Percentiles rank a stretch among this genome's conserved stretches.
Evolutionary conservation across 1,140 invertebrate species (phyloP).

Genomic region (Ephestia elutella): DNA sequence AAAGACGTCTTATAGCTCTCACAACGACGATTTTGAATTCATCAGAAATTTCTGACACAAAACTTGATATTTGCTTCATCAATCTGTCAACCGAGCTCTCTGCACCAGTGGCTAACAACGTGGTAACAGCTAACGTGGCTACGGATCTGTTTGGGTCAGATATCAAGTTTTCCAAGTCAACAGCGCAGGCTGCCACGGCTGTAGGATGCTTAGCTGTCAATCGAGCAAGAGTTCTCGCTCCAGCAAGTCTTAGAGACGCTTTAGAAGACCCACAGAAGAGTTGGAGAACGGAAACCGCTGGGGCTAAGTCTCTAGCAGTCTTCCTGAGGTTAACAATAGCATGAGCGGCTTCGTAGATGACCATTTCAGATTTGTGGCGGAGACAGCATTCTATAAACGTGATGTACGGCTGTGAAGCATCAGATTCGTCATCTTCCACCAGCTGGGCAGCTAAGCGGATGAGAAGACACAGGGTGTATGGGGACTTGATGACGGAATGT

Average conservation of each 20-base stretch:
- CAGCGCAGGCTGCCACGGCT: constrained; percentile 96
- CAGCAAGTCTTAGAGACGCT: constrained; percentile 94
- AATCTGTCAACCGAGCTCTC: constrained; percentile 98
- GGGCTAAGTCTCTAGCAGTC: constrained; percentile 88
- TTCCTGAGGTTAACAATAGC: constrained; percentile 94
- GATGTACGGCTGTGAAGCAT: constrained; percentile 78
- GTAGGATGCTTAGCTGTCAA: constrained; percentile 91
- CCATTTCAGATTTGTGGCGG: constrained; percentile 98
- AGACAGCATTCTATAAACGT: constrained; percentile 96
- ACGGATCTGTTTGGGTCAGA: constrained; percentile 98
- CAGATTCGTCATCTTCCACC: constrained; percentile 91
- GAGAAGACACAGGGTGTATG: constrained; percentile 95
- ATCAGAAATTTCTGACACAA: constrained; percentile 99
- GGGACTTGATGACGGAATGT: constrained; percentile 88
- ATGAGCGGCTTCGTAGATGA: constrained; percentile 98
- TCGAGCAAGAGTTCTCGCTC: constrained; percentile 96
- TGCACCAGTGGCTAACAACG: constrained; percentile 96
- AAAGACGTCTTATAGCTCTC: constrained; percentile 90
- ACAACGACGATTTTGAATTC: constrained; percentile 99
- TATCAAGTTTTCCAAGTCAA: constrained; percentile 98
- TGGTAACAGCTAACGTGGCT: constrained; percentile 98
- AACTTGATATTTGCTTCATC: constrained; percentile 99
- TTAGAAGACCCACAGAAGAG: constrained; percentile 97
- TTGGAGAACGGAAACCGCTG: constrained; percentile 97
- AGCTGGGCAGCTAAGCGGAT: constrained; percentile 95